Evolutionary conservation across 2,888 invertebrate genomes (phyloP).

Genomic region (Agriopis leucophaearia): DNA sequence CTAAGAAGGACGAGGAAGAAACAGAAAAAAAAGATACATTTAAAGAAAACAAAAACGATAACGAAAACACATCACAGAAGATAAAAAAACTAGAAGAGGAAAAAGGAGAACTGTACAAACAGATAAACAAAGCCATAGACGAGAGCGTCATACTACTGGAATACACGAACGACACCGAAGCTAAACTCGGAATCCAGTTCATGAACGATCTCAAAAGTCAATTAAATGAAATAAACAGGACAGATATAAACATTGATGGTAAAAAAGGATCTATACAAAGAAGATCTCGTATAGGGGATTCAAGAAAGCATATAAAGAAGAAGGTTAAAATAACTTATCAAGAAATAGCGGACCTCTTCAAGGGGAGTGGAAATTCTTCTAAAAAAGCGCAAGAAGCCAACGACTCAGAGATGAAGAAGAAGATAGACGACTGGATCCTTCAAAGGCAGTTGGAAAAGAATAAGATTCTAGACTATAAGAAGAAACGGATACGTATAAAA

Average conservation of each 20-base stretch:
- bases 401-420: constrained; percentile 48
- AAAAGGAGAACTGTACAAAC: constrained; percentile 52
- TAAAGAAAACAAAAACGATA: constrained; percentile 33
- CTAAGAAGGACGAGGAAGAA: not conserved
- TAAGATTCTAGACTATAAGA: constrained; percentile 46
- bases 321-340: constrained; percentile 21
- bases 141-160: constrained; percentile 55
- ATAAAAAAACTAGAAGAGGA: constrained; percentile 56
- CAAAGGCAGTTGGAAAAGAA: constrained; percentile 53
- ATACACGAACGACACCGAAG: constrained; percentile 57
- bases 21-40: not conserved
- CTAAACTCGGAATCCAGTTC: constrained; percentile 51
- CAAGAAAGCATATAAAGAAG: constrained; percentile 12
- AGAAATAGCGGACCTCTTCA: constrained; percentile 42
- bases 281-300: constrained; percentile 22
- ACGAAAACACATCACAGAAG: constrained; percentile 5
- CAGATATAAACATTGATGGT: constrained; percentile 17
- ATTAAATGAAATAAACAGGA: constrained; percentile 50
- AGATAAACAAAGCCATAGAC: constrained; percentile 63
- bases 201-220: constrained; percentile 59
- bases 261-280: not conserved
- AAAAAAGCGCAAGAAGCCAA: not conserved
- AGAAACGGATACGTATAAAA: constrained; percentile 4
- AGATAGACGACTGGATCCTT: constrained; percentile 57
- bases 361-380: constrained; percentile 2